These are phyloP conservation scores for Drosophila kepulauana DNA, from an alignment of 1,140 invertebrate genomes.

Conservation along the genomic window DNA sequence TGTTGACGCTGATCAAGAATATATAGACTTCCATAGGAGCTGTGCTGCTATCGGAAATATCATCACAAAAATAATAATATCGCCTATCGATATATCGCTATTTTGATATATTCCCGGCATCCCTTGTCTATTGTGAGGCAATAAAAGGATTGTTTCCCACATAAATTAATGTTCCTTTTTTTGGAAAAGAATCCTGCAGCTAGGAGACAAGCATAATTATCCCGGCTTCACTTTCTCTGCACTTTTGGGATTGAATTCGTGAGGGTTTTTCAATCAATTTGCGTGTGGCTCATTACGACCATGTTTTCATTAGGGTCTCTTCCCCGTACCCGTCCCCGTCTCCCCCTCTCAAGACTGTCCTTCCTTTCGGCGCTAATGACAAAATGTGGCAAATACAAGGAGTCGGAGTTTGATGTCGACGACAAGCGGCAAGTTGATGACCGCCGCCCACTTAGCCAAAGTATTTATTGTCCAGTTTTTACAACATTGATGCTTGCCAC, in stretches of 20 bases:
- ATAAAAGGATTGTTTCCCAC: neutral
- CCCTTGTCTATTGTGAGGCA: neutral
- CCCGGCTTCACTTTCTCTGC: conserved; percentile 5
- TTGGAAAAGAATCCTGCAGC: neutral
- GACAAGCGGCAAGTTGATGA: conserved; percentile 25
- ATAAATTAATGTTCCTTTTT: neutral
- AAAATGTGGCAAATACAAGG: conserved; percentile 4
- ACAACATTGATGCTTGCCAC: conserved; percentile 37
- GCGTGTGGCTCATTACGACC: conserved; percentile 27
- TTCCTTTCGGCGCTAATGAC: conserved; percentile 50
- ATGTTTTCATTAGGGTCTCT: conserved; percentile 6
- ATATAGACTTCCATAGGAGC: no score
- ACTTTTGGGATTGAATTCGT: conserved; percentile 22
- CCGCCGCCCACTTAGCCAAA: conserved; percentile 27
- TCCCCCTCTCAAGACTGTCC: neutral
- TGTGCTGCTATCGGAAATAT: no score
- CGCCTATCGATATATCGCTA: no score
- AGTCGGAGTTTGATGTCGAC: conserved; percentile 15
- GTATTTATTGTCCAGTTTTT: conserved; percentile 44
- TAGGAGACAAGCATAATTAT: conserved; percentile 14
- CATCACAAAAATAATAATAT: no score
- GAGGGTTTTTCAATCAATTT: conserved; percentile 41
- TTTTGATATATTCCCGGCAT: no score
- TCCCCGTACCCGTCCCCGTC: neutral
- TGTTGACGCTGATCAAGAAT: no score